Evolutionary conservation across 1,140 invertebrate species (phyloP), one percentile per base, ranked within the genome.

Genomic region (Stenopsyche tienmushanensis): DNA sequence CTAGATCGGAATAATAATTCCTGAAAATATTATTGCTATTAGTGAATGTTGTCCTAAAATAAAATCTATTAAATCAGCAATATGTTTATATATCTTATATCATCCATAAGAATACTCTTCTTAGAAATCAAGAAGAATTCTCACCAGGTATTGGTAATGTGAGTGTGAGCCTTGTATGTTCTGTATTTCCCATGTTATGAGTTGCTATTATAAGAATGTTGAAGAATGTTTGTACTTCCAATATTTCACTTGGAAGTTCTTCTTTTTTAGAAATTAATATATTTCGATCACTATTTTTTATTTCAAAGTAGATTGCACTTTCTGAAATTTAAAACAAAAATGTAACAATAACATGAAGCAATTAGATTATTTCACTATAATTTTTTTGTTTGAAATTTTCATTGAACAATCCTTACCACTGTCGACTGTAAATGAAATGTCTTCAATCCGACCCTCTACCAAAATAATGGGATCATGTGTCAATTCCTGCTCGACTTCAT

Each of bases 321-420:
- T 54, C 52, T 54, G 52, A 23, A 54, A 54, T 23, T 54, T 34
- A 34, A 34, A 34, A 34, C 5, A 24, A 10, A 54, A 15, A 23
- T 15, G 13, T 34, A 34, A 7, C 13, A 13, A 34, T 34, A 34
- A 34, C 5, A 34, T 34, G 13, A 34, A 34, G 5, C 5, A 7
- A 34, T 34, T 7, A 7, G 5, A 34, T 34, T 5, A 34, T 7
- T 34, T 34, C 13, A 5, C 5, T 34, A 34, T 34, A 34, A 34
- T 34, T 34, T 13, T 7, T 7, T 7, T 34, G 13, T 34, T 34
- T 34, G 29, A 34, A 34, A 2, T 49, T 49, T 18, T 49, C 2
- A 3, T 5, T 21, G 13, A 59, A n/a, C n/a, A n/a, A n/a, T n/a
- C 13, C 24, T 17, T 59, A 59, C 55, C 58, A 8, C 44, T 42